Percentiles rank a stretch among this genome's conserved stretches.
Evolutionary conservation across 37 sponge, comb jelly and placozoan species (phyloP).

Genomic region (Eunapius fragilis): DNA sequence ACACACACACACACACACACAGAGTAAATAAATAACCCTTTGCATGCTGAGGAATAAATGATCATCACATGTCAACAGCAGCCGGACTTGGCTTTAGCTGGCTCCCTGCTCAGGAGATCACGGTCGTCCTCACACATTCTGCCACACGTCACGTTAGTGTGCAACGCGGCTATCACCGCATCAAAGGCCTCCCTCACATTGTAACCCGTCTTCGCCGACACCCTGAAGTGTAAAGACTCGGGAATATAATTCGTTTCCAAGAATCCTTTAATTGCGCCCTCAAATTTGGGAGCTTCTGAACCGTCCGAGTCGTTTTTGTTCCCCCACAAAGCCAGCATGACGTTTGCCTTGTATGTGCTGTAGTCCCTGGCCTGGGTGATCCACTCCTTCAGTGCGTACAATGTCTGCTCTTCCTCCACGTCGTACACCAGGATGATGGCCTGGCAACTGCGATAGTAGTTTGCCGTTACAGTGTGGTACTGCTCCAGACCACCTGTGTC

Average conservation of each 20-base stretch:
- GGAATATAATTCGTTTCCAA: conserved; percentile 2
- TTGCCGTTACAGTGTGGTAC: conserved; percentile 12
- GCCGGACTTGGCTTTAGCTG: background rate
- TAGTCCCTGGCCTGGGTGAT: background rate
- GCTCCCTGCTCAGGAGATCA: background rate
- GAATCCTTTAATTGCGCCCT: background rate
- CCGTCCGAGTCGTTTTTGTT: background rate
- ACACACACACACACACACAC: background rate
- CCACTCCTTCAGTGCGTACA: conserved; percentile 9
- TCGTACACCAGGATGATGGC: conserved; percentile 29
- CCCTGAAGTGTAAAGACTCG: background rate
- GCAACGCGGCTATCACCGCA: background rate
- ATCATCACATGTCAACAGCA: background rate
- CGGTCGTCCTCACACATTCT: background rate
- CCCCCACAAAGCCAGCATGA: conserved; percentile 15
- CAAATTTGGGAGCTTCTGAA: background rate
- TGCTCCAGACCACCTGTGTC: conserved; percentile 22
- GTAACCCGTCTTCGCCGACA: conserved; percentile 13
- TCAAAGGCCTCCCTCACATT: background rate
- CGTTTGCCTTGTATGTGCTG: background rate
- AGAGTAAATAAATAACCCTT: too few relatives aligned
- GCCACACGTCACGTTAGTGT: background rate
- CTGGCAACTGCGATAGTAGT: conserved; percentile 4
- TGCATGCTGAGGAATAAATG: background rate
- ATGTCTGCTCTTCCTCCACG: background rate